Evolutionary conservation across 64 coral and sea anemone species (phyloP).

Genomic region (Acropora yongei): DNA sequence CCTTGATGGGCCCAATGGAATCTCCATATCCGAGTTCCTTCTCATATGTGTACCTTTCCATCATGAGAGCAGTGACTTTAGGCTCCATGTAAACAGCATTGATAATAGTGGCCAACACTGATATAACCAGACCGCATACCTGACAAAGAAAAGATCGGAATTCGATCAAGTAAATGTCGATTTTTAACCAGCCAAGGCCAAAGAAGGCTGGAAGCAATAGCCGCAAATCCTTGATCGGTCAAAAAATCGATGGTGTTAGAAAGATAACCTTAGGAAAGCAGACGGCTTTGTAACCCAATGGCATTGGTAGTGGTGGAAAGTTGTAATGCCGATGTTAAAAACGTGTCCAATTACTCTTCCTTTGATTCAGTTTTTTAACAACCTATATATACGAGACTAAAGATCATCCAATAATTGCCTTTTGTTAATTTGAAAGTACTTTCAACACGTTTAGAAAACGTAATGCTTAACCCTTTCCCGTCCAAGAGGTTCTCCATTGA

Average conservation of each 20-base stretch:
- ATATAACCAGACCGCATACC: slow-evolving; percentile 58
- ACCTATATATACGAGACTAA: no score
- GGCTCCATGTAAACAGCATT: slow-evolving; percentile 80
- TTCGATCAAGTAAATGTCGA: neutral
- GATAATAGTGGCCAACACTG: slow-evolving; percentile 53
- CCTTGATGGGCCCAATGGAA: slow-evolving; percentile 77
- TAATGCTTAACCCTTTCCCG: no score
- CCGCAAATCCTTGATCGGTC: neutral
- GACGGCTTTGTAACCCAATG: no score
- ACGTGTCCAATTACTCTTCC: no score
- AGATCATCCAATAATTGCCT: no score
- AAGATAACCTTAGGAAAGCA: neutral
- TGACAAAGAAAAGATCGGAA: neutral
- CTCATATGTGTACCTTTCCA: slow-evolving; percentile 73
- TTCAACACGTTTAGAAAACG: no score
- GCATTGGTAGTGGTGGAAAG: no score
- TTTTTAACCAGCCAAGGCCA: neutral
- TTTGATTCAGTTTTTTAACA: no score
- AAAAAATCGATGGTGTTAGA: neutral
- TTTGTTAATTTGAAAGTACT: no score
- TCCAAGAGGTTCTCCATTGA: no score
- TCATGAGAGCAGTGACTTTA: slow-evolving; percentile 56
- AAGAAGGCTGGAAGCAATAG: no score
- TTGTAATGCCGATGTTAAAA: no score
- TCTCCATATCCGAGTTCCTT: slow-evolving; percentile 75